Evolutionary conservation across 2,797 vertebrate genomes (phyloP), one percentile per base, ranked within the genome.

Genomic region (Chaenodraco wilsoni): DNA sequence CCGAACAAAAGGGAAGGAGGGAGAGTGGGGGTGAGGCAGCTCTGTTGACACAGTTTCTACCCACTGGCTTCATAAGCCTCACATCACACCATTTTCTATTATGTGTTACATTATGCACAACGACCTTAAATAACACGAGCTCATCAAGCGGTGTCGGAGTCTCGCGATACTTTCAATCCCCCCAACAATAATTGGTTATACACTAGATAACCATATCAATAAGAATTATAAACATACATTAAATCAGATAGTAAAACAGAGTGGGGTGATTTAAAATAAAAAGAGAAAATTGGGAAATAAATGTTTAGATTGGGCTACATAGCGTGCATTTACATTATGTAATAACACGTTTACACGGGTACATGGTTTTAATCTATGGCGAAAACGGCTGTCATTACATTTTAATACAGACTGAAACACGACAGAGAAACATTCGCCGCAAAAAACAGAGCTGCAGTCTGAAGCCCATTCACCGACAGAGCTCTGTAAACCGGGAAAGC

Each of bases 401-500:
- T 45, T 45, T 5, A 23, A 3, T 17, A 23, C 48, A 21, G n/a
- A 8, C 17, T 8, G 14, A 60, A 10, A 67, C 48, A 27, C 21
- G 41, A 58, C 49, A n/a, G 8, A 40, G 3, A 46, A 31, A 41
- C 3, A 37, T 9, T 37, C 33, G 40, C 6, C 9, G 50, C 13
- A 41, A 49, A 19, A 27, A 51, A 21, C 31, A 57, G 17, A 14
- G 6, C 33, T 0, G 27, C 27, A 10, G 56, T 27, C 1, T 44
- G 3, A 21, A 72, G 46, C 40, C 65, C 77, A 77, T 62, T 84
- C 79, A 67, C 76, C 31, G 46, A 61, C 78, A 9, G 51, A 45
- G 63, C 68, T 19, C 50, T 16, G 27, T 2, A 45, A 77, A 65
- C 86, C 86, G 88, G 88, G 79, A 78, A 85, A 87, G 84, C 86